Evolutionary conservation across 2,888 invertebrate species (phyloP), one percentile per base, ranked within the genome.

Genomic region (Volucella inanis): DNA sequence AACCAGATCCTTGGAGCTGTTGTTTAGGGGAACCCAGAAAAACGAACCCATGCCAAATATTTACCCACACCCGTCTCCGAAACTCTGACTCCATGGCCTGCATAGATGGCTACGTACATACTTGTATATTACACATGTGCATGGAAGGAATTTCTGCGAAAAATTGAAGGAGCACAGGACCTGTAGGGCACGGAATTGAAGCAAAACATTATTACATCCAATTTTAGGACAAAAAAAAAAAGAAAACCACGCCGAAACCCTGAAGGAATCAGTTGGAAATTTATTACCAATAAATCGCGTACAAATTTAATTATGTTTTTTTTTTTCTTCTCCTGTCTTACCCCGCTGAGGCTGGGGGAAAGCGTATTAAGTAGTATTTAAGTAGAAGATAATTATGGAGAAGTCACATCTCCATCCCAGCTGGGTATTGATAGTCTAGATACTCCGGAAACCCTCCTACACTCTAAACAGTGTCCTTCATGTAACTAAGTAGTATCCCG

Each of bases 21-120:
- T 45, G 31, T 49, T 70, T 77, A 76, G 76, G 71, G 76, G 79
- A 55, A 67, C 39, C 18, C 31, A 22, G 8, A 57, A 50, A 22
- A 31, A 45, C 8, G 39, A 47, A 62, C 31, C 67, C 55, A 80
- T 71, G 62, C 61, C 72, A 85, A 85, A 85, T 85, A 85, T 80
- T 85, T 85, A 72, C 85, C 72, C 85, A 76, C 68, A 76, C 64
- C 64, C 80, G 31, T 31, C 31, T 31, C 6, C 31, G 6, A 6
- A 31, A 31, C 31, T 31, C 31, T 31, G 31, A 31, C 31, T 31
- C 31, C 31, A 31, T 31, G 6, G 31, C 6, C 31, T 31, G 31
- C 31, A 31, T 31, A 31, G 6, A 31, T 0, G 31, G 31, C 31
- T 31, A 22, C 18, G 18, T 18, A 18, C 18, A 18, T 18, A 18